Evolutionary conservation across 2,888 invertebrate species (phyloP).

Genomic region (Tachina grossa): DNA sequence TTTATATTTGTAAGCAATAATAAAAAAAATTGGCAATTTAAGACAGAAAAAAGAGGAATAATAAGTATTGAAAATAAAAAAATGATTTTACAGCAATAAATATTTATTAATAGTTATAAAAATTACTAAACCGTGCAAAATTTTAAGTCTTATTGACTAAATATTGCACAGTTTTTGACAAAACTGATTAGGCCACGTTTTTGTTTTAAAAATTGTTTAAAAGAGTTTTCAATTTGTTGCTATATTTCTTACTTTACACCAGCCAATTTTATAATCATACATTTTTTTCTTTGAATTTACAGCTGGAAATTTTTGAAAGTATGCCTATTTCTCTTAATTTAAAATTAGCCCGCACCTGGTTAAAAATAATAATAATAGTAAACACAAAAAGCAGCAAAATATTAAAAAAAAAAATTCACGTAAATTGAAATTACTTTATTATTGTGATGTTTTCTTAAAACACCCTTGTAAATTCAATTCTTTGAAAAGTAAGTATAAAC

Average conservation of each 20-base stretch:
- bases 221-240: background rate
- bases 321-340: conserved; percentile 17
- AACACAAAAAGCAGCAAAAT: conserved; percentile 30
- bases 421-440: conserved; percentile 1
- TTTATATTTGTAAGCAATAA: background rate
- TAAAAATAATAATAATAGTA: conserved; percentile 28
- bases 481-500: background rate
- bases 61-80: background rate
- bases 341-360: conserved; percentile 64
- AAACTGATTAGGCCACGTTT: background rate
- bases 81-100: background rate
- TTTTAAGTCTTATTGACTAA: background rate
- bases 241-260: background rate
- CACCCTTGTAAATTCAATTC: background rate
- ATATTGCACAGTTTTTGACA: too few species aligned
- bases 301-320: background rate
- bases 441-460: background rate
- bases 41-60: background rate
- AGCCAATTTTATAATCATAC: background rate
- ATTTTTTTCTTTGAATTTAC: background rate
- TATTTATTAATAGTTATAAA: background rate
- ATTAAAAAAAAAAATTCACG: background rate
- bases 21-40: too few species aligned
- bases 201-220: background rate
- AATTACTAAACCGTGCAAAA: background rate